Base-by-base conservation (phyloP, 2,797 vertebrate genomes). In the Lacerta bilineata region DNA sequence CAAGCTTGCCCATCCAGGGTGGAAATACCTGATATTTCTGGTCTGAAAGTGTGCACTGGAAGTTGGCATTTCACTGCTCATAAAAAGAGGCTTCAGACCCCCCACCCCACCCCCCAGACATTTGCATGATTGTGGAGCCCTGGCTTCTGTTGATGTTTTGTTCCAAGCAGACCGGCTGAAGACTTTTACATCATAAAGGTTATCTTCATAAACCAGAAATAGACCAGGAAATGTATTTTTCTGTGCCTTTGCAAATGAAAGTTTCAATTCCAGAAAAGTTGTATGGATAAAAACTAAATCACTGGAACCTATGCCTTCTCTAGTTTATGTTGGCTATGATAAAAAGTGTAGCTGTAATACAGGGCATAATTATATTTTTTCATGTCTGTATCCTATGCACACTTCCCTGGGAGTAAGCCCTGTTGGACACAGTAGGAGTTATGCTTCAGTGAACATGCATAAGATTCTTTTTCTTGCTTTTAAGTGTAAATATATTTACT, bases 41-140 rank as follows among this genome's bases (percentile, higher is more conserved):
- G 36, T 85, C 2, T 27, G 84, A 79, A 36, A 88, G 13, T 84
- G 72, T 82, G 27, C 71, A 83, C 86, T 59, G 18, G 93, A 91
- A 88, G 74, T 39, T 85, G 86, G 64, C 83, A 91, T 85, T 90
- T 91, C 66, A 78, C 64, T 71, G 36, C n/a, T 86, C 64, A 20
- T 71, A 90, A 90, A 69, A 69, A 85, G 23, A 85, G 29, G n/a
- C 90, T 91, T 93, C 76, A 93, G 92, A 78, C 92, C 33, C 68
- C 87, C 89, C 66, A 72, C 87, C n/a, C 89, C 66, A 11, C 39
- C 50, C 90, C 64, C 29, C 3, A 55, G 11, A 74, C 11, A 84
- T 79, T 69, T 79, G n/a, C 64, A 69, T 79, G 41, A 36, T 27
- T 79, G 85, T 71, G 43, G 46, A 69, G 29, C 29, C 69, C 61